Base-by-base conservation (phyloP, 1,140 invertebrate species). In the Drosophila prosaltans region DNA sequence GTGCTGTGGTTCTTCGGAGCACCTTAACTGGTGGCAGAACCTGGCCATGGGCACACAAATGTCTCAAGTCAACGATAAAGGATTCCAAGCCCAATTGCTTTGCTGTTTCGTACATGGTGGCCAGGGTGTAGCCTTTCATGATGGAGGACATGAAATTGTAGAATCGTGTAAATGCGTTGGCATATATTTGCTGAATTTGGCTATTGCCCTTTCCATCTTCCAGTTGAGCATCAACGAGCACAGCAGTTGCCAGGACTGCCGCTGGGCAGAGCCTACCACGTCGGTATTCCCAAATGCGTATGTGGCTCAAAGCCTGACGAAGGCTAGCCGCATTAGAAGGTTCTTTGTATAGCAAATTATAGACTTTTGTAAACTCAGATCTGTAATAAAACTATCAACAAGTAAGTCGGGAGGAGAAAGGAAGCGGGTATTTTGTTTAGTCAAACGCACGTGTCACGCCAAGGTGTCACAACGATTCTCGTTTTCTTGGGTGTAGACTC, bases 121-220 rank as follows among this genome's bases (percentile, higher is more conserved):
- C 68, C 80, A 90, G 80, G 57, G 73, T 90, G 43, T 82, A 68
- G 1, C 57, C 69, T 55, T 92, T 90, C 51, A 91, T 91, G 1
- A 91, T 92, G 8, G 91, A 92, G 0, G 84, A 92, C 91, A 92
- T 92, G 26, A 91, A 92, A 61, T 92, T 92, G 43, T 91, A 85
- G 60, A 92, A 92, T 5, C 91, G 72, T 0, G 81, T 92, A 24
- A 92, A 85, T 11, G 90, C 80, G 11, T 70, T 88, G 2, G 91
- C 80, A 71, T 92, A 92, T 7, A 74, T 69, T 0, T 61, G 74
- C 41, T 85, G 75, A n/a, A 90, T 59, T 1, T 70, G 73, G 1
- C 9, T 1, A 16, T 57, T 75, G 26, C 65, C 78, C 51, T 77
- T 41, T 10, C 51, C 64, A 54, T 78, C 78, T 30, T 78, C 60